Base-by-base conservation (phyloP, 2,113 vertebrate genomes). In the Leucopsar rothschildi region DNA sequence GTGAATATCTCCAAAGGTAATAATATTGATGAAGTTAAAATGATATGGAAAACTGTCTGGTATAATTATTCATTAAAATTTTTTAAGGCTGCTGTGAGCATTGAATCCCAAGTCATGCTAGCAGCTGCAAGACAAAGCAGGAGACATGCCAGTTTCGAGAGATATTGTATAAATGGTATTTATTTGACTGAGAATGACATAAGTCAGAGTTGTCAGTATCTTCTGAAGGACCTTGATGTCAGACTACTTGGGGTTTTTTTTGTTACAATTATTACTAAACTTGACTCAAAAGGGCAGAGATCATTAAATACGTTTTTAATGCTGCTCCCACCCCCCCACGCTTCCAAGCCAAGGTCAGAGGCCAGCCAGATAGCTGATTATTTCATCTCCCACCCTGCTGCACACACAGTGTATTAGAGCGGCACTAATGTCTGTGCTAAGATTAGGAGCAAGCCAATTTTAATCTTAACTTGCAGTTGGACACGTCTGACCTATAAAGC, bases 401-500 rank as follows among this genome's bases (percentile, higher is more conserved):
- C 81, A 60, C 70, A 21, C 49, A 2, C 7, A 1, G 76, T 56
- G 92, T 95, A 93, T 92, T 92, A 70, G 90, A 96, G 85, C 64
- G 0, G 87, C 93, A 92, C 88, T 97, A 95, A 96, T 94, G 88
- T 83, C 91, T 86, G 68, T 20, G 92, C 96, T 90, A 94, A 96
- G 85, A 95, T 96, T 96, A 96, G 94, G 50, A 92, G 85, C 88
- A 81, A 96, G 90, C 82, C 93, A 88, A 88, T 96, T 96, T 96
- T 92, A 94, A 90, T 95, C 94, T 92, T 80, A 70, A 95, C 87
- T 90, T 94, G 71, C 88, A 56, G 76, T 83, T 82, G 93, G 90
- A 92, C 82, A 90, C 0, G 2, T 95, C 93, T 95, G 94, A 94
- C 82, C 93, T 95, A 60, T 94, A 96, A 96, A 95, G 82, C 22